Base-by-base conservation (phyloP, 2,797 vertebrate genomes). In the Vireo griseus region DNA sequence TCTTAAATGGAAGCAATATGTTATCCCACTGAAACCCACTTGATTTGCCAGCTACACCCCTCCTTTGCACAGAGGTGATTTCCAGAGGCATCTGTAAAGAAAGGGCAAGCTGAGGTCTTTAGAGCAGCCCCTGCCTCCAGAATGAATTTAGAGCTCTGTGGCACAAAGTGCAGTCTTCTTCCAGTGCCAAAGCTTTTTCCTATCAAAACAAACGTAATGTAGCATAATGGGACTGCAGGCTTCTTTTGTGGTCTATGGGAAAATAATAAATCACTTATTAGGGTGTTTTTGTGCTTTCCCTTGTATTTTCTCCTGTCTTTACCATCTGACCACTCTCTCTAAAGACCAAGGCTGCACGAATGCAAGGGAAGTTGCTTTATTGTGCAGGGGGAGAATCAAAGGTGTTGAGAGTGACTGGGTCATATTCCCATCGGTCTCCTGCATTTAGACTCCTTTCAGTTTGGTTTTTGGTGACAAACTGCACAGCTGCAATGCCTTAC, bases 401-500 rank as follows among this genome's bases (percentile, higher is more conserved):
- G 92, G 87, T 90, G 88, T 92, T 86, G 79, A 80, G 84, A 84
- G 44, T 50, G 79, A 61, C 62, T 58, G 25, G 93, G 76, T 90
- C 79, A 50, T 91, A 81, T 86, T 93, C 80, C 69, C 25, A 1
- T 59, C 9, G 4, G 62, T 59, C 78, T 91, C 55, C 52, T 87
- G 71, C 66, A 40, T 92, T 95, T 90, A 77, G 86, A 35, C 84
- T 92, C 77, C 90, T 91, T 96, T 95, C 97, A 94, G 94, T 88
- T 94, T 81, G 84, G 91, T 69, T 97, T 97, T 95, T 86, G 95
- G 93, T 97, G 95, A 96, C 95, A 96, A 97, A 93, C 92, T 94
- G 92, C 95, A 96, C 97, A 97, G 96, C 96, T 97, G 96, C 95
- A 97, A 92, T 44, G 96, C 86, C 94, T 97, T 97, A 97, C 95